Percentiles rank a stretch among this genome's conserved stretches.
Evolutionary conservation across 2,113 vertebrate genomes (phyloP).

Genomic region (Tragelaphus scriptus): DNA sequence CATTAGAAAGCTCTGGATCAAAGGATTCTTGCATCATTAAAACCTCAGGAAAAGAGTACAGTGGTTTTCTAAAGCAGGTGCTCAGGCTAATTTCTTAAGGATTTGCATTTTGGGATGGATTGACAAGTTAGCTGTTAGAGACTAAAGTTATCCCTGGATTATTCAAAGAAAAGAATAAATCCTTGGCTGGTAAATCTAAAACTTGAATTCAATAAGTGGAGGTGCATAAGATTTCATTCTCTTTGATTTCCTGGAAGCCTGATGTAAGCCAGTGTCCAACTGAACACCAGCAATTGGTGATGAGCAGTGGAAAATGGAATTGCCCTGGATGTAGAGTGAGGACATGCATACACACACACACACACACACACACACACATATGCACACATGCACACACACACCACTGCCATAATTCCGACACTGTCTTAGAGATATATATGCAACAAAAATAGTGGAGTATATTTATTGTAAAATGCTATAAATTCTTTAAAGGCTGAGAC

Average conservation of each 20-base stretch:
- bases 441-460: not conserved
- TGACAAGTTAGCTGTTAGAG: conserved; percentile 8
- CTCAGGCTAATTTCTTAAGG: conserved; percentile 29
- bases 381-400: not conserved
- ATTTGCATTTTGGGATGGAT: conserved; percentile 18
- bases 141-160: conserved; percentile 19
- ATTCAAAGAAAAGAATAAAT: conserved; percentile 28
- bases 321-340: not conserved
- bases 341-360: not conserved
- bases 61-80: conserved; percentile 9
- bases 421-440: not conserved
- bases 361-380: not conserved
- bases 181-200: not conserved
- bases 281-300: not conserved
- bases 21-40: conserved; percentile 39
- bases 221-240: not conserved
- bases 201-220: not conserved
- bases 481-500: not conserved
- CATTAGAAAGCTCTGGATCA: conserved; percentile 44
- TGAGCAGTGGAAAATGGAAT: not conserved
- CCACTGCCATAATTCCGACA: not conserved
- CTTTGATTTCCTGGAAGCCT: conserved; percentile 2
- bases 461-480: not conserved
- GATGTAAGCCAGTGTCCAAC: not conserved
- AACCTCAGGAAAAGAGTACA: not conserved